These are phyloP conservation scores for Tachina lurida DNA, from an alignment of 2,888 invertebrate species.

Conservation along the genomic window DNA sequence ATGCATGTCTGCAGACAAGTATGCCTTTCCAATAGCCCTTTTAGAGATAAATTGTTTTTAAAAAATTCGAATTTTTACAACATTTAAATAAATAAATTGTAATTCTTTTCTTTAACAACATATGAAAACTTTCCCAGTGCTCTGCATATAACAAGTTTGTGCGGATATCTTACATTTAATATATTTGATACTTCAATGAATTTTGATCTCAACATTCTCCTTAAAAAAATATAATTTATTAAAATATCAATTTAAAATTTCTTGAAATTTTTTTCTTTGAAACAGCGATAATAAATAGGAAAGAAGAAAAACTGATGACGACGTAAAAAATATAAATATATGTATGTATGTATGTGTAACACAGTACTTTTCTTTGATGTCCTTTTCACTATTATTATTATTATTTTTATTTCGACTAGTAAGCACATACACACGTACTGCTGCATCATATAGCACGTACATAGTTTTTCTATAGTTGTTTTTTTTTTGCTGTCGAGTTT, in stretches of 20 bases:
- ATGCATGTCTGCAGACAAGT: too few species aligned
- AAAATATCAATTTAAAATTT: constrained; percentile 38
- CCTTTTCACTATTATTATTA: constrained; percentile 64
- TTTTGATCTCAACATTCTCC: background rate
- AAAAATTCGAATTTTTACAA: too few species aligned
- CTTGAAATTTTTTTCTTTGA: constrained; percentile 28
- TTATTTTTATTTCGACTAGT: constrained; percentile 59
- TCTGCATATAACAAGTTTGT: too few species aligned
- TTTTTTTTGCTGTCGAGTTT: background rate
- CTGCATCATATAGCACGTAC: constrained; percentile 51
- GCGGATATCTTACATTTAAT: too few species aligned
- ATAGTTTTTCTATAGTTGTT: constrained; percentile 15
- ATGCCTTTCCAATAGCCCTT: too few species aligned
- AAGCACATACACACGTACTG: constrained; percentile 29
- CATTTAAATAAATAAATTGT: too few species aligned
- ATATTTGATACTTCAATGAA: too few species aligned
- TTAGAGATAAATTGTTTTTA: too few species aligned
- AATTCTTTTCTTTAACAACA: too few species aligned
- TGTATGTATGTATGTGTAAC: background rate
- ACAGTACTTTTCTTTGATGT: constrained; percentile 62
- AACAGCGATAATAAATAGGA: background rate
- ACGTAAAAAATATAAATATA: constrained; percentile 55
- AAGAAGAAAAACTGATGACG: constrained; percentile 26
- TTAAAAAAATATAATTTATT: background rate
- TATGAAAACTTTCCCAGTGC: too few species aligned